Evolutionary conservation across 1,140 invertebrate species (phyloP).

Genomic region (Ceratoteleas bidentatus): DNA sequence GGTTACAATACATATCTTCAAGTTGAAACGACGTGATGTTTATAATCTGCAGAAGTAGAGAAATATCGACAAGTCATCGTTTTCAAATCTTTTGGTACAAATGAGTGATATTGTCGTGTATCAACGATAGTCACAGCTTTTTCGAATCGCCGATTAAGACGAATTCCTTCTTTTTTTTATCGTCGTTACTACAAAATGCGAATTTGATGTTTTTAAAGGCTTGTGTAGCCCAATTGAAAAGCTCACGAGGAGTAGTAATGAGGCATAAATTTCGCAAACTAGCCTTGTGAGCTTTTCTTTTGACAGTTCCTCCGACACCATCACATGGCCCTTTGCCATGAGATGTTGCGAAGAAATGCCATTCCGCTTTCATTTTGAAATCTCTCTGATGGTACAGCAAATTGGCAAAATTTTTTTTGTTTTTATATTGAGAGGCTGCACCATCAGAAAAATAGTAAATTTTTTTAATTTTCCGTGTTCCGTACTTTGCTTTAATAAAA

Average conservation of each 20-base stretch:
- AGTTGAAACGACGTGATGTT: background rate
- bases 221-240: constrained; percentile 21
- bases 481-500: background rate
- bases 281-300: constrained; percentile 13
- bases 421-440: constrained; percentile 24
- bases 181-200: constrained; percentile 13
- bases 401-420: constrained; percentile 27
- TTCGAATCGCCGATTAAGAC: constrained; percentile 8
- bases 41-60: background rate
- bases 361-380: constrained; percentile 21
- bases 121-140: background rate
- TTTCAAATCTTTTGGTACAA: background rate
- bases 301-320: constrained; percentile 12
- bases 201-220: constrained; percentile 23
- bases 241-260: background rate
- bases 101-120: constrained; percentile 8
- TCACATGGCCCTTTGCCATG: constrained; percentile 20
- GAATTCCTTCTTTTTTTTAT: constrained; percentile 2
- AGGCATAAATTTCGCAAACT: constrained; percentile 9
- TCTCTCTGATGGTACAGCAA: constrained; percentile 12
- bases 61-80: constrained; percentile 2
- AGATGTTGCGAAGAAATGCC: constrained; percentile 21
- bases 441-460: constrained; percentile 9
- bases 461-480: constrained; percentile 1
- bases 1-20: background rate